Evolutionary conservation across 2,888 invertebrate species (phyloP), one percentile per base, ranked within the genome.

Genomic region (Eristalinus aeneus): DNA sequence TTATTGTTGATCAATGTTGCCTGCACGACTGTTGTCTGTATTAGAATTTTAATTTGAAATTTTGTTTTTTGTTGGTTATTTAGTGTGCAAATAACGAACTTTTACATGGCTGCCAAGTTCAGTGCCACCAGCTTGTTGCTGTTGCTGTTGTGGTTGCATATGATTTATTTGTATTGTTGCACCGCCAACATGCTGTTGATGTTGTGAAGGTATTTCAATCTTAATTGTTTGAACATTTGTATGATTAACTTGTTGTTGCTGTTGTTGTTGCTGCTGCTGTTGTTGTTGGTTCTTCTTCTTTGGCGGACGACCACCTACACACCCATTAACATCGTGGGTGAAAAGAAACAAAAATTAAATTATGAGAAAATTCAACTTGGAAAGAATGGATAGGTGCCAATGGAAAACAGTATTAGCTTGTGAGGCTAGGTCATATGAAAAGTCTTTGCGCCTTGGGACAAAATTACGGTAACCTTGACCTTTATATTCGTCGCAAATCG

Each of bases 51-150:
- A 87, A 71, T 84, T 79, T 79, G 72, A 76, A 82, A 82, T 80
- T 87, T 75, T 79, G 46, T 79, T 81, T 77, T 80, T 81, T 61
- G 78, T 77, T 87, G 78, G 76, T 88, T 90, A 91, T 89, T 91
- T 91, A 81, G 90, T 91, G 89, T 91, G 92, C 90, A 92, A 91
- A 77, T 91, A 92, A 87, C 92, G 92, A 88, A 91, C 90, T 89
- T 92, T 92, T 77, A 91, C 90, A 88, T 92, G 90, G 88, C 90
- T 90, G 16, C 90, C 91, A 69, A 82, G 65, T 74, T 82, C 71
- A 73, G 78, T 73, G 75, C 88, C 77, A 77, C 80, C 80, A 75
- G 69, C 22, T 69, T 69, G 68, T 76, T 82, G 80, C 27, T 81
- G 80, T 68, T 83, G 80, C 64, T 83, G 83, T 77, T 86, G 86